Conservation (phyloP, 2,888 invertebrate species). For the Eulithis testata region DNA sequence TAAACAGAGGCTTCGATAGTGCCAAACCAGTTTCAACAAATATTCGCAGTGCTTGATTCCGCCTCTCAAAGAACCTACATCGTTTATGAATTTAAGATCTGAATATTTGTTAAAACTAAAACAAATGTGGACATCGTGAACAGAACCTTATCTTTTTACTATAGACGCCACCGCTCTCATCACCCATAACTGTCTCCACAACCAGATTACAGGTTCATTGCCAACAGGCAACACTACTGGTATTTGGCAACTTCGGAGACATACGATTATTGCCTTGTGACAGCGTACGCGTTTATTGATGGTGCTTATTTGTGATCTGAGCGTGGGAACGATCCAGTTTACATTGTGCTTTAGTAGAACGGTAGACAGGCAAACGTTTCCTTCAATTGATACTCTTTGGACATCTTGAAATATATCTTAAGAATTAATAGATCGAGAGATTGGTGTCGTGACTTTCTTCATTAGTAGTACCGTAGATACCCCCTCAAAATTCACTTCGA, state of each 20-base stretch:
- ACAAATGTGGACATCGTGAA: conserved; percentile 1
- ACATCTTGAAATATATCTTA: too few species aligned
- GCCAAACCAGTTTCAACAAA: too few species aligned
- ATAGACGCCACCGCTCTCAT: conserved; percentile 10
- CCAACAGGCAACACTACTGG: conserved; percentile 44
- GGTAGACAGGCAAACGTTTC: neutral
- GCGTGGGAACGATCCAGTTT: conserved; percentile 20
- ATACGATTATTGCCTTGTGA: conserved; percentile 2
- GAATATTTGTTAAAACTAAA: too few species aligned
- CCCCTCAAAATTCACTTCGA: too few species aligned
- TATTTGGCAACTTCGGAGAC: conserved; percentile 31
- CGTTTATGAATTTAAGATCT: too few species aligned
- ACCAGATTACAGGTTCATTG: conserved; percentile 56
- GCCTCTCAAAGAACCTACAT: too few species aligned
- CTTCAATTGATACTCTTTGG: neutral
- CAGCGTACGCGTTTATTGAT: conserved; percentile 17
- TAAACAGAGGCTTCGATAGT: too few species aligned
- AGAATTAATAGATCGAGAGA: too few species aligned
- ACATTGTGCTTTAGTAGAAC: neutral
- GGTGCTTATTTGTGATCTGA: conserved; percentile 5
- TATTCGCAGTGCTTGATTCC: too few species aligned
- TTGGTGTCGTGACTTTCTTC: too few species aligned
- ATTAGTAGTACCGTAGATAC: too few species aligned
- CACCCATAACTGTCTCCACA: conserved; percentile 30
- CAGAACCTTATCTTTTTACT: conserved; percentile 2